Evolutionary conservation across 2,113 vertebrate genomes (phyloP), one percentile per base, ranked within the genome.

Genomic region (Erinaceus europaeus): DNA sequence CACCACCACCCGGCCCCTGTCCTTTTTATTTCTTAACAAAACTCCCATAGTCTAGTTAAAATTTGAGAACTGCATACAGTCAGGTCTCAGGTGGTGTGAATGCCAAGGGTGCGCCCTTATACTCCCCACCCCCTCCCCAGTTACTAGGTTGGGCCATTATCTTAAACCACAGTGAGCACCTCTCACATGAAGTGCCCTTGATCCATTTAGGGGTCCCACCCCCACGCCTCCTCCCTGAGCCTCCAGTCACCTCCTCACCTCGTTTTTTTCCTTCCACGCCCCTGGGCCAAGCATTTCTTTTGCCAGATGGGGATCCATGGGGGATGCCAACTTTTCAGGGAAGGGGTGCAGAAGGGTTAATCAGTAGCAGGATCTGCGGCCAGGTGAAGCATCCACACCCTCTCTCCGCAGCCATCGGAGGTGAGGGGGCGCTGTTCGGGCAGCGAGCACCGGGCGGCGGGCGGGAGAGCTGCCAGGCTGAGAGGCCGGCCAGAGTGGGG

Each of bases 381-480:
- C 83, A 65, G 91, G 92, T 91, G 86, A 84, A 82, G 82, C 38
- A 73, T 83, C 72, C 72, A 61, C 34, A 12, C 53, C n/a, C 11
- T 55, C 23, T 73, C 48, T 14, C 34, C 42, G 72, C 71, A 52
- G 93, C 84, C 88, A 84, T 86, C 50, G 71, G 72, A 89, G 95
- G 88, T 40, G 93, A 95, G 91, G 94, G 91, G 94, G 93, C 86
- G 94, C 93, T 92, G 73, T 94, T 73, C 27, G 75, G 85, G 53
- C 91, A 85, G 81, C 87, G 72, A 34, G 86, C 77, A 62, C 86
- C 13, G 46, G 78, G 86, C 27, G 92, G 87, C 92, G 76, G 81
- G 92, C 72, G 88, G 94, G 94, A 80, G 80, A 67, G 94, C 88
- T 92, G 94, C 93, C 90, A 91, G 94, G 91, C 92, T 93, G 92